phyloP scores from a whole-genome alignment of 2,888 invertebrate species.

The Leucoma salicis region DNA sequence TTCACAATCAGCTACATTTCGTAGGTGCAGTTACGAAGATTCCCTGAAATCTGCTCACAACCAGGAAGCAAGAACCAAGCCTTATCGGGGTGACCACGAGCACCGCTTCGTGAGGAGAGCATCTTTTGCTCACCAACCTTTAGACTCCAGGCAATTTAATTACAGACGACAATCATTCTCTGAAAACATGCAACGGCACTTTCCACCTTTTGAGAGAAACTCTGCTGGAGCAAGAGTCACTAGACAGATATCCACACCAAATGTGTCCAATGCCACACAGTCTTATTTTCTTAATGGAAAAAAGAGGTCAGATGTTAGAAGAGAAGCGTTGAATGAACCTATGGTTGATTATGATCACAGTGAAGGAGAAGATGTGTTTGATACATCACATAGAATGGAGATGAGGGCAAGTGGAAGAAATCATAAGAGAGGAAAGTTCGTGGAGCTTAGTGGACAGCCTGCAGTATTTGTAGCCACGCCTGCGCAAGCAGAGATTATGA shows the following conservation, averaged over 20 bases:
- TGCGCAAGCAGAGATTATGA: conserved; percentile 70
- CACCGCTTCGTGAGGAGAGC: conserved; percentile 61
- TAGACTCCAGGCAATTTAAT: conserved; percentile 55
- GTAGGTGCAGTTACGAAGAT: conserved; percentile 90
- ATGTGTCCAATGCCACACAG: conserved; percentile 55
- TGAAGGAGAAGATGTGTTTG: conserved; percentile 73
- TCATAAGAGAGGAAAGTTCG: conserved; percentile 60
- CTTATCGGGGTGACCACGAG: conserved; percentile 48
- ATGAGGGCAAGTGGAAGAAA: conserved; percentile 53
- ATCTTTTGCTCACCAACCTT: conserved; percentile 65
- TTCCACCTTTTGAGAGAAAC: conserved; percentile 60
- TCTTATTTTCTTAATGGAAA: conserved; percentile 60
- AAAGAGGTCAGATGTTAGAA: conserved; percentile 57
- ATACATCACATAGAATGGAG: conserved; percentile 55
- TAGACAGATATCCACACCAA: conserved; percentile 66
- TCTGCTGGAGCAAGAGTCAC: conserved; percentile 50
- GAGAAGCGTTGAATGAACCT: conserved; percentile 66
- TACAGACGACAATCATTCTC: conserved; percentile 70
- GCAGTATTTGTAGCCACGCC: conserved; percentile 72
- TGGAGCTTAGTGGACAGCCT: conserved; percentile 65
- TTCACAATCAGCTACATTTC: conserved; percentile 27
- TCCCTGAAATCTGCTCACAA: conserved; percentile 87
- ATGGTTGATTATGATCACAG: conserved; percentile 76
- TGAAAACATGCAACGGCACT: conserved; percentile 67
- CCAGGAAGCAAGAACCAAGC: conserved; percentile 49